phyloP scores from a whole-genome alignment of 2,797 vertebrate genomes.

The Orestias chungarensis region DNA sequence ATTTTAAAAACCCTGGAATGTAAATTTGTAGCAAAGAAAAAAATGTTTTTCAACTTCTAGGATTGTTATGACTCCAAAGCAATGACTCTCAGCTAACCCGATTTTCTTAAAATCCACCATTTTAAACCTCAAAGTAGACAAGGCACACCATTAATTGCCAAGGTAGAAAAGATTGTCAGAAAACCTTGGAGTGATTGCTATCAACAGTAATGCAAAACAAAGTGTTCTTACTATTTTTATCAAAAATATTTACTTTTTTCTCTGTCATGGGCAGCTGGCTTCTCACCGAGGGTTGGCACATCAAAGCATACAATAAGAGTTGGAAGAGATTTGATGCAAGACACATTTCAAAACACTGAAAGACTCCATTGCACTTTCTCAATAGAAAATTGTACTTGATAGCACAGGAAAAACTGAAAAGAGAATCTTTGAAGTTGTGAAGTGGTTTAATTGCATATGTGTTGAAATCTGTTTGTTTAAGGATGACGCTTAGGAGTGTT shows the following conservation, averaged over 20 bases:
- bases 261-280: slow-evolving; percentile 25
- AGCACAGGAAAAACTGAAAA: slow-evolving; percentile 3
- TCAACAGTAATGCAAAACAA: background rate
- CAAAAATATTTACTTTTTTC: slow-evolving; percentile 14
- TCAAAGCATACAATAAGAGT: slow-evolving; percentile 17
- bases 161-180: background rate
- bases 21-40: too few relatives aligned
- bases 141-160: background rate
- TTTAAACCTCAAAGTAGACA: background rate
- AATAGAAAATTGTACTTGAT: slow-evolving; percentile 14
- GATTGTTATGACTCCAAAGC: background rate
- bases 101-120: background rate
- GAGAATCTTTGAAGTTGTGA: slow-evolving; percentile 3
- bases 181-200: background rate
- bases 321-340: slow-evolving; percentile 19
- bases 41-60: background rate
- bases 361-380: slow-evolving; percentile 4
- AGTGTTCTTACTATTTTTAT: slow-evolving; percentile 15
- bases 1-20: background rate
- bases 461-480: background rate
- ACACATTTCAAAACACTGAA: slow-evolving; percentile 22
- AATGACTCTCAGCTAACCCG: background rate
- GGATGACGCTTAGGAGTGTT: background rate
- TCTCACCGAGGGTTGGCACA: slow-evolving; percentile 2
- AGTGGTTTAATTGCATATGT: slow-evolving; percentile 18